phyloP scores from a whole-genome alignment of 1,140 invertebrate species.

The Pissodes strobi region DNA sequence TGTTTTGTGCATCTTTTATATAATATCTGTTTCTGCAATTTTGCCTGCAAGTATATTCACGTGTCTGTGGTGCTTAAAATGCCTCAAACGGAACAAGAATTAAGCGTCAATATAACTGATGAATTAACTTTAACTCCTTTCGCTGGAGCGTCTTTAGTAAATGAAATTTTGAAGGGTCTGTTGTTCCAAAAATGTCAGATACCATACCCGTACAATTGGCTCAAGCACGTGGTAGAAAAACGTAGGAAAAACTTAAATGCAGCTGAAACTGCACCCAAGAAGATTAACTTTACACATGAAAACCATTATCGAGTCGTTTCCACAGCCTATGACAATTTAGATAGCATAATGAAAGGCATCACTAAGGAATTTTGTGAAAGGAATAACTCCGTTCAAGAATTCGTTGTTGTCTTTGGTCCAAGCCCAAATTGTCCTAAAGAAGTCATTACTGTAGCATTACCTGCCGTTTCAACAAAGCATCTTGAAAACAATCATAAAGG shows the following conservation, averaged over 20 bases:
- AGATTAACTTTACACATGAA: constrained; percentile 32
- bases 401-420: constrained; percentile 38
- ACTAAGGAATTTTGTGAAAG: constrained; percentile 30
- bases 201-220: constrained; percentile 40
- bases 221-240: constrained; percentile 38
- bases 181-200: constrained; percentile 44
- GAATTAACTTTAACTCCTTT: constrained; percentile 39
- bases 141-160: constrained; percentile 36
- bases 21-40: too few relatives aligned
- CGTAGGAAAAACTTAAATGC: constrained; percentile 29
- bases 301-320: constrained; percentile 40
- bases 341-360: constrained; percentile 35
- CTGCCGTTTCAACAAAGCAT: constrained; percentile 29
- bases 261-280: neutral
- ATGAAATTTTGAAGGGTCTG: constrained; percentile 42
- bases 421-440: constrained; percentile 40
- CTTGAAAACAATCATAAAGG: constrained; percentile 38
- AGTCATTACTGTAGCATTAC: constrained; percentile 35
- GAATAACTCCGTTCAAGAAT: constrained; percentile 18
- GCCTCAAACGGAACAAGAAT: neutral
- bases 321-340: constrained; percentile 33
- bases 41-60: too few relatives aligned
- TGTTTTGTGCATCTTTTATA: too few relatives aligned
- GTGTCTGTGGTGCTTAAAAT: too few relatives aligned
- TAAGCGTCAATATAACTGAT: neutral